phyloP scores from a whole-genome alignment of 2,113 vertebrate genomes.

The Riparia riparia region DNA sequence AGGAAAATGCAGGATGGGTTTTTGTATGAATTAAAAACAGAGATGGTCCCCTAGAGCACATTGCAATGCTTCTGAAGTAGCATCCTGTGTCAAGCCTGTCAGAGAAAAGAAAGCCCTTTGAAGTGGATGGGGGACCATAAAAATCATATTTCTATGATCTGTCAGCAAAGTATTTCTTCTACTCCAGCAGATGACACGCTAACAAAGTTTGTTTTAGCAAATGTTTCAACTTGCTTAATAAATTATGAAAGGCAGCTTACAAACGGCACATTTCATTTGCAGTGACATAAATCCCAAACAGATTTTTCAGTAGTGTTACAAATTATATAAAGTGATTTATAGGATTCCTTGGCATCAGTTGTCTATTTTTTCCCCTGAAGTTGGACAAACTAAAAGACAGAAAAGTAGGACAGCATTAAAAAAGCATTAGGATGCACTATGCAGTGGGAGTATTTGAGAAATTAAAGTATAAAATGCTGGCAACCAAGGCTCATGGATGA shows the following conservation, averaged over 20 bases:
- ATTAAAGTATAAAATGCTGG: neutral
- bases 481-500: neutral
- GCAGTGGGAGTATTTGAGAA: neutral
- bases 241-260: constrained; percentile 29
- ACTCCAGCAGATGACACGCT: neutral
- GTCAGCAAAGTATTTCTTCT: neutral
- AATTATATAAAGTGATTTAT: constrained; percentile 41
- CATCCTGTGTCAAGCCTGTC: neutral
- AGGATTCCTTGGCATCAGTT: constrained; percentile 7
- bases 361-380: neutral
- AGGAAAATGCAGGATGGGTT: neutral
- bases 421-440: neutral
- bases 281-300: constrained; percentile 17
- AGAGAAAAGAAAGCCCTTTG: neutral
- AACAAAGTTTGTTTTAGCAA: constrained; percentile 38
- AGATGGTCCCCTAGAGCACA: neutral
- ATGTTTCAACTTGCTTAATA: constrained; percentile 26
- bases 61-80: neutral
- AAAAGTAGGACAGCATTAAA: constrained; percentile 34
- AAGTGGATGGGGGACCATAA: neutral
- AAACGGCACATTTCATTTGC: neutral
- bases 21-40: neutral
- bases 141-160: neutral
- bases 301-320: neutral
- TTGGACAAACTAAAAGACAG: neutral